These are phyloP conservation scores for Lutraria rhynchaena DNA, from an alignment of 1,140 invertebrate genomes.

Conservation along the genomic window DNA sequence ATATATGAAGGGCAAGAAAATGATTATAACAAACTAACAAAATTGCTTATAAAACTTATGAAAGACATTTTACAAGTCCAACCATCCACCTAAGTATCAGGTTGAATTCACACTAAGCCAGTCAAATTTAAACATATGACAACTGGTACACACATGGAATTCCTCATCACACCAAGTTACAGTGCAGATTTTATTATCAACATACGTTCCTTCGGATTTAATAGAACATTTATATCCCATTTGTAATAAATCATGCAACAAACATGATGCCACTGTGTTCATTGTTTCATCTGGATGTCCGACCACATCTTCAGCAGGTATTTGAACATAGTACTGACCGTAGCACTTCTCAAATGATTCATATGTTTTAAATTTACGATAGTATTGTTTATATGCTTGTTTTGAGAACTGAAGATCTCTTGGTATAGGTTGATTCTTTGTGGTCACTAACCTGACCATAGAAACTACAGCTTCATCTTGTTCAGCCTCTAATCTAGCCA, in stretches of 20 bases:
- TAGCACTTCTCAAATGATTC: slow-evolving; percentile 65
- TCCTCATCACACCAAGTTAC: slow-evolving; percentile 65
- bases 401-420: slow-evolving; percentile 67
- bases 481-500: slow-evolving; percentile 62
- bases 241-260: slow-evolving; percentile 58
- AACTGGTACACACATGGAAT: slow-evolving; percentile 65
- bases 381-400: slow-evolving; percentile 69
- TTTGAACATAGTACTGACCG: slow-evolving; percentile 65
- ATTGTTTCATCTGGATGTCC: slow-evolving; percentile 64
- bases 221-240: slow-evolving; percentile 58
- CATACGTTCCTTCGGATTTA: slow-evolving; percentile 53
- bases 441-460: slow-evolving; percentile 59
- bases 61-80: no score
- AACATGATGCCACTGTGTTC: slow-evolving; percentile 60
- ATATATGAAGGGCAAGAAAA: no score
- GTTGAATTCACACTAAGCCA: slow-evolving; percentile 55
- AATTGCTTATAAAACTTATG: no score
- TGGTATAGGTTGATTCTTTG: slow-evolving; percentile 69
- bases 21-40: no score
- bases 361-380: slow-evolving; percentile 64
- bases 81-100: no score
- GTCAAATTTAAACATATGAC: slow-evolving; percentile 67
- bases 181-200: slow-evolving; percentile 65
- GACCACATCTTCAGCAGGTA: slow-evolving; percentile 61
- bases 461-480: slow-evolving; percentile 63